phyloP scores from a whole-genome alignment of 1,140 invertebrate genomes.

The Drosophila mojavensis region DNA sequence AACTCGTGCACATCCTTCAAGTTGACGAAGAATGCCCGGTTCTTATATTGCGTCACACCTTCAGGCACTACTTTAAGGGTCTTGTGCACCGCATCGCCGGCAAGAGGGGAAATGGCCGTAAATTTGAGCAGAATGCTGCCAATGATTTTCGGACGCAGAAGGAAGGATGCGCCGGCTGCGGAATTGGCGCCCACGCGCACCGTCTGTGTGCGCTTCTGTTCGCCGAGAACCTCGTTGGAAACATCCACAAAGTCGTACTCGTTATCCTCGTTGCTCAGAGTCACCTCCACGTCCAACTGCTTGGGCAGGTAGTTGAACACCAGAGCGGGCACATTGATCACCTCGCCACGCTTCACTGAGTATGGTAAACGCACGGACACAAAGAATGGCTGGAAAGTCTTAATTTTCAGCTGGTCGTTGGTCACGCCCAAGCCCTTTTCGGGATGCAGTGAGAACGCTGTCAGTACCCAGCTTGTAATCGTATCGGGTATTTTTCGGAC shows the following conservation, averaged over 20 bases:
- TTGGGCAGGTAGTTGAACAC: conserved; percentile 85
- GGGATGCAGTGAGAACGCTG: conserved; percentile 91
- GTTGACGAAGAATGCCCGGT: conserved; percentile 91
- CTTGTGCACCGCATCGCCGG: conserved; percentile 90
- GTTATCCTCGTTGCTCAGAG: conserved; percentile 91
- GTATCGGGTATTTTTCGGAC: conserved; percentile 90
- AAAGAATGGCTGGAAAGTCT: conserved; percentile 95
- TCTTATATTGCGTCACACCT: conserved; percentile 91
- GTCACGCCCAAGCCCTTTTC: conserved; percentile 93
- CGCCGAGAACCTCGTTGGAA: conserved; percentile 85
- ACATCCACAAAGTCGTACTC: conserved; percentile 91
- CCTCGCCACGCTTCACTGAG: conserved; percentile 90
- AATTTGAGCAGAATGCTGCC: conserved; percentile 91
- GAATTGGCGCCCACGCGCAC: conserved; percentile 88
- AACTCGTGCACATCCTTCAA: conserved; percentile 86
- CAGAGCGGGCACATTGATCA: conserved; percentile 75
- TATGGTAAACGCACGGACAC: conserved; percentile 92
- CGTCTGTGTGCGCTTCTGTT: conserved; percentile 86
- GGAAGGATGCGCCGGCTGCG: conserved; percentile 90
- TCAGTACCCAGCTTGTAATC: conserved; percentile 97
- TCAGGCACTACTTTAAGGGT: conserved; percentile 91
- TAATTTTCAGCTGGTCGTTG: conserved; percentile 89
- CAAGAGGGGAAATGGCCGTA: conserved; percentile 88
- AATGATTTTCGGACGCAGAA: conserved; percentile 90
- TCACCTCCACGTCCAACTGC: conserved; percentile 91